These are phyloP conservation scores for Caenorhabditis macrosperma DNA, from an alignment of 2,888 invertebrate species.

Conservation along the genomic window DNA sequence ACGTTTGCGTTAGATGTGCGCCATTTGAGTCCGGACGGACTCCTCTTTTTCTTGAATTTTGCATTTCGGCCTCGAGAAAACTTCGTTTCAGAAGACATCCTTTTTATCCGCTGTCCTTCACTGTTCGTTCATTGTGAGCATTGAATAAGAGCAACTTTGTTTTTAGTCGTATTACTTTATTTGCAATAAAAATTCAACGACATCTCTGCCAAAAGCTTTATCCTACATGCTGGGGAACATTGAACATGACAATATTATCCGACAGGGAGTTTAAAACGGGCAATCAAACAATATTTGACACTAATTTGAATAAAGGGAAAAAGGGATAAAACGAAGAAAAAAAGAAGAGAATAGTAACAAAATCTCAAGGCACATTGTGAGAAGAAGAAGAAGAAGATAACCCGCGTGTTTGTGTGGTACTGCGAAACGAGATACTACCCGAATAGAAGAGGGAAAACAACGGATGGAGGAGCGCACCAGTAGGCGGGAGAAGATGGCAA, in stretches of 20 bases:
- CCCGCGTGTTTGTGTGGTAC: slow-evolving; percentile 2
- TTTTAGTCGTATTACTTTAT: slow-evolving; percentile 1
- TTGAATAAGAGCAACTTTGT: too few species aligned
- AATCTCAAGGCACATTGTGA: background rate
- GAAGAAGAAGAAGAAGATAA: too few species aligned
- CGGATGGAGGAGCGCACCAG: slow-evolving; percentile 6
- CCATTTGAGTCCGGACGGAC: too few species aligned
- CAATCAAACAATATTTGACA: background rate
- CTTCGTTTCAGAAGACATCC: background rate
- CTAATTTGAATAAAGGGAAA: background rate
- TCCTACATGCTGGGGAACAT: slow-evolving; percentile 10
- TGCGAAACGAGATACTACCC: slow-evolving; percentile 3
- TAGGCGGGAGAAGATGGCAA: slow-evolving; percentile 4
- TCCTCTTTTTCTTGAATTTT: too few species aligned
- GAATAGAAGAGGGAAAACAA: slow-evolving; percentile 2
- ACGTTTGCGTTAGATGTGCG: too few species aligned
- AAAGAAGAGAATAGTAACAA: background rate
- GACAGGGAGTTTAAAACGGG: slow-evolving; percentile 8
- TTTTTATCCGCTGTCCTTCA: too few species aligned
- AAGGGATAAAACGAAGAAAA: background rate
- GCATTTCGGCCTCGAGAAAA: too few species aligned
- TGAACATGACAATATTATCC: slow-evolving; percentile 20
- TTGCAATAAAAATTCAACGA: slow-evolving; percentile 19
- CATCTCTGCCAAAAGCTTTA: slow-evolving; percentile 9
- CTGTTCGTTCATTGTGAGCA: too few species aligned